Conservation (phyloP, 2,888 invertebrate species). For the Ethmia dodecea region DNA sequence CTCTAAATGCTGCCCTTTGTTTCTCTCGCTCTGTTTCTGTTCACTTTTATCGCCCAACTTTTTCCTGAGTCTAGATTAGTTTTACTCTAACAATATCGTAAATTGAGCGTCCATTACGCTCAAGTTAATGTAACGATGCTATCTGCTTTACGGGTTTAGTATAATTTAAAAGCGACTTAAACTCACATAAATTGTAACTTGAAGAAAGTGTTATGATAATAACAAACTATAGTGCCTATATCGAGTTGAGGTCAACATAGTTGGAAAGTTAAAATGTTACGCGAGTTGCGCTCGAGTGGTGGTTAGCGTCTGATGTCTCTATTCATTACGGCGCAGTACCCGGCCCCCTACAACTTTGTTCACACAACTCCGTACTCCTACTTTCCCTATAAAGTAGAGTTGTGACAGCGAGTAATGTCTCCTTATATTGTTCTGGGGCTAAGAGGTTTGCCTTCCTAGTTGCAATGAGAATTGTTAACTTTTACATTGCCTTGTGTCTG, state of each 20-base stretch:
- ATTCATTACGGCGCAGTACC: constrained; percentile 70
- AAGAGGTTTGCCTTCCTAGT: constrained; percentile 68
- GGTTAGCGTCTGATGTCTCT: constrained; percentile 66
- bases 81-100: constrained; percentile 52
- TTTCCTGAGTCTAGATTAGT: constrained; percentile 51
- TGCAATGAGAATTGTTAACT: constrained; percentile 70
- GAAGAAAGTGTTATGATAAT: constrained; percentile 28
- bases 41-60: constrained; percentile 56
- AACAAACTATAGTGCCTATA: constrained; percentile 30
- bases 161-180: constrained; percentile 20
- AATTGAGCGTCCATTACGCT: constrained; percentile 41
- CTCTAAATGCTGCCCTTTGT: constrained; percentile 49
- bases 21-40: constrained; percentile 37
- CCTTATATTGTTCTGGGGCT: constrained; percentile 75
- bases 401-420: constrained; percentile 75
- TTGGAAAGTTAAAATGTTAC: constrained; percentile 57
- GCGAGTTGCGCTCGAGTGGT: constrained; percentile 57
- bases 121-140: constrained; percentile 40
- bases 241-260: constrained; percentile 46
- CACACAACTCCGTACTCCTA: constrained; percentile 57
- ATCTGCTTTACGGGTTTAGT: constrained; percentile 37
- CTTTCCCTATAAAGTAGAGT: constrained; percentile 74
- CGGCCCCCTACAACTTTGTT: constrained; percentile 65
- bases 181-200: constrained; percentile 9
- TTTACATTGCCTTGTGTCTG: constrained; percentile 49